Evolutionary conservation across 2,113 vertebrate species (phyloP).

Genomic region (Pangasianodon hypophthalmus): DNA sequence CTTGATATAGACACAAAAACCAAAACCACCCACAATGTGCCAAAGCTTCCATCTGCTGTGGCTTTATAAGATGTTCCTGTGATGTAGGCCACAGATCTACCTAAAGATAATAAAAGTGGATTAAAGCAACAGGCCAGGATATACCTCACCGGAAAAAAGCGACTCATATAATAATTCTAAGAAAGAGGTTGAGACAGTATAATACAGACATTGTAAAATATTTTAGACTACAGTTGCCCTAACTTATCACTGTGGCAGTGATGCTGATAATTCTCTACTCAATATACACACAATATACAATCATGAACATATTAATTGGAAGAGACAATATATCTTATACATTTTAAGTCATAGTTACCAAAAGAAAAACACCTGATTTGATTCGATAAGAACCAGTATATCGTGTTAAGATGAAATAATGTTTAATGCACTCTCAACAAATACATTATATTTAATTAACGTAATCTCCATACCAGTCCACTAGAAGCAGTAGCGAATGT

Average conservation of each 20-base stretch:
- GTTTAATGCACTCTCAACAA: not conserved
- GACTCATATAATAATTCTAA: not conserved
- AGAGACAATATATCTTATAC: not conserved
- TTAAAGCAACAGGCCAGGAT: not conserved
- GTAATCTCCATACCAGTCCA: not conserved
- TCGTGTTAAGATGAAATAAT: not conserved
- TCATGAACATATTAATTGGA: not conserved
- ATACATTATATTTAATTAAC: not conserved
- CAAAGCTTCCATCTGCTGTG: constrained; percentile 36
- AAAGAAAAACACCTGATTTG: not conserved
- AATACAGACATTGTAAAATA: not conserved
- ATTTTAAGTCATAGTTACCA: not conserved
- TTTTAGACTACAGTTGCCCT: not conserved
- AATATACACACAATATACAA: not conserved
- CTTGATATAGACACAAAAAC: constrained; percentile 32
- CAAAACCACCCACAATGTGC: constrained; percentile 38
- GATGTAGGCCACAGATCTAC: not conserved
- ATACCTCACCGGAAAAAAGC: not conserved
- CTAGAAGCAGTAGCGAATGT: not conserved
- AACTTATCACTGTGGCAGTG: not conserved
- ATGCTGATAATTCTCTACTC: not conserved
- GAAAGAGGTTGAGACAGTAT: not conserved
- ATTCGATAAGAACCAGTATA: not conserved
- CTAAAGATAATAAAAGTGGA: constrained; percentile 8
- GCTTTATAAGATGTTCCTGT: constrained; percentile 25